Base-by-base conservation (phyloP, 2,888 invertebrate genomes). In the Yponomeuta evonymella region DNA sequence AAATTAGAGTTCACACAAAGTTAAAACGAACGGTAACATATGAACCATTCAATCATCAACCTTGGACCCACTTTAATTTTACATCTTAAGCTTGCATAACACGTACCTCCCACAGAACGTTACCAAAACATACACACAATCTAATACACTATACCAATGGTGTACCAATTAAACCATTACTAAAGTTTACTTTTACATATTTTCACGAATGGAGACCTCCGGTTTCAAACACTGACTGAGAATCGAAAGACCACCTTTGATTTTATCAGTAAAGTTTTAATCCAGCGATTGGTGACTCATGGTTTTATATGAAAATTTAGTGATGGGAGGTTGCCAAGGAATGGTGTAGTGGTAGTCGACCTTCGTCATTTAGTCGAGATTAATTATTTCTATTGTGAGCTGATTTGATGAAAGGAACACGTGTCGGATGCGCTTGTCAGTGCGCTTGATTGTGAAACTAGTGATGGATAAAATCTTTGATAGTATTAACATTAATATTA, bases 301-400 rank as follows among this genome's bases (percentile, higher is more conserved):
- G 15, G 51, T 15, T 58, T 58, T 15, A 15, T 15, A 58, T 5
- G 0, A 58, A 58, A 4, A 15, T 12, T 58, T 15, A 5, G 51
- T 58, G 15, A 58, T 43, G 15, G 8, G 51, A 58, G 51, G 51
- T 58, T 12, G 12, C 51, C 51, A 58, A 58, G 51, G 74, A 23
- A 11, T 65, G 29, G 11, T 12, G 29, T 5, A 65, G 5, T 58
- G 15, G 1, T 58, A 8, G 33, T 71, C 76, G 79, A 80, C 84
- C 85, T 86, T 85, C 80, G 73, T 76, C 78, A 78, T 81, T 81
- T 81, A 82, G 79, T 79, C 74, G 75, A 81, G 79, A 86, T 86
- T 87, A 86, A 87, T 87, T 87, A 84, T 83, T 81, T 80, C 83
- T 81, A 84, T 87, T 86, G 86, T 87, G 70, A 70, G 33, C 48